phyloP scores from a whole-genome alignment of 2,888 invertebrate species.

The Synergus itoensis region DNA sequence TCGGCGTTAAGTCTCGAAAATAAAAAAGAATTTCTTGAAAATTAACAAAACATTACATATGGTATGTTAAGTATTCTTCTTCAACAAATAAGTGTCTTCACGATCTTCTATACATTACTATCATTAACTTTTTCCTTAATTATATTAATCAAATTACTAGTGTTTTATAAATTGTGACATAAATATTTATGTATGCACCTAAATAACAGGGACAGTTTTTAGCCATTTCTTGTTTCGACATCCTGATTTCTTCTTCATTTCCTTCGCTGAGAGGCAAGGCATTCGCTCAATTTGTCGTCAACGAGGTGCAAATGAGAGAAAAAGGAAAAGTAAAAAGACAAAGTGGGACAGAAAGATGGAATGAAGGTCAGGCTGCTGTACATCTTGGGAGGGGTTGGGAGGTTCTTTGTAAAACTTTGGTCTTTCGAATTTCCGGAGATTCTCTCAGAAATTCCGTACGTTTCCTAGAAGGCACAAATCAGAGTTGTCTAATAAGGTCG shows the following conservation, averaged over 20 bases:
- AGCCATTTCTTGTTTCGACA: background rate
- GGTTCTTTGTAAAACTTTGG: constrained; percentile 3
- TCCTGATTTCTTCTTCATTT: background rate
- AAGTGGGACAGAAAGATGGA: constrained; percentile 18
- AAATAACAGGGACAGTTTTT: background rate
- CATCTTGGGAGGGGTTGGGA: background rate
- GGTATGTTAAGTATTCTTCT: background rate
- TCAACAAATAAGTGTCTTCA: background rate
- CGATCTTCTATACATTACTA: too few relatives aligned
- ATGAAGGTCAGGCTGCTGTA: constrained; percentile 16
- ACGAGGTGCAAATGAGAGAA: constrained; percentile 2
- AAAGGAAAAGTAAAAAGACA: background rate
- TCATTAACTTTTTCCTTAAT: too few relatives aligned
- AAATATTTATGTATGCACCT: too few relatives aligned
- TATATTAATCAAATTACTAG: too few relatives aligned
- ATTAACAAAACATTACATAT: background rate
- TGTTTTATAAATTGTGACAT: too few relatives aligned
- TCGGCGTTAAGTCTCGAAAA: constrained; percentile 47
- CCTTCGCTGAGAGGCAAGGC: background rate
- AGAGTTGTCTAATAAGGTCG: constrained; percentile 72
- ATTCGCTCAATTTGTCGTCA: background rate
- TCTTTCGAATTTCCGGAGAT: constrained; percentile 52
- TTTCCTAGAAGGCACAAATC: constrained; percentile 70
- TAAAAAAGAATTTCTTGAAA: background rate
- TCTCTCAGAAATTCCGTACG: constrained; percentile 67